phyloP scores from a whole-genome alignment of 2,113 vertebrate genomes.

The Chloebia gouldiae region DNA sequence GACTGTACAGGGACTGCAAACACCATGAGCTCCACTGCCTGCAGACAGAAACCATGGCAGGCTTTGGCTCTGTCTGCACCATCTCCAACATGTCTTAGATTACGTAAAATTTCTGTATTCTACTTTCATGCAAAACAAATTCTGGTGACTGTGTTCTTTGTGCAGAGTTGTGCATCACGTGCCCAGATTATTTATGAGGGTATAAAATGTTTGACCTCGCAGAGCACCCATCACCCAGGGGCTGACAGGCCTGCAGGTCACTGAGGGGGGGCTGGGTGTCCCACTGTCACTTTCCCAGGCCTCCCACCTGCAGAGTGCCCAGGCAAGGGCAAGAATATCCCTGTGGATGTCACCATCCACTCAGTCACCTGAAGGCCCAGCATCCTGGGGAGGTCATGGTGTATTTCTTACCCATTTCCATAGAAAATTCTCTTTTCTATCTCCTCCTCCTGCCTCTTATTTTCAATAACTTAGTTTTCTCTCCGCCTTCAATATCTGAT shows the following conservation, averaged over 20 bases:
- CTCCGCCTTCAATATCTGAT: background rate
- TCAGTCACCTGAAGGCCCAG: background rate
- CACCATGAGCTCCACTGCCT: background rate
- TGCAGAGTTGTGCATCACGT: background rate
- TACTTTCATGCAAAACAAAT: background rate
- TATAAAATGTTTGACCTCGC: background rate
- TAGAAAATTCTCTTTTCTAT: background rate
- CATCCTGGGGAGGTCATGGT: fast-evolving
- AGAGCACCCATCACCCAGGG: background rate
- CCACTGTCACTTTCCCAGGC: background rate
- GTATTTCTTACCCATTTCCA: background rate
- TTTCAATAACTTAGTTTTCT: background rate
- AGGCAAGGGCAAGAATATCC: background rate
- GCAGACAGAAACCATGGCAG: background rate
- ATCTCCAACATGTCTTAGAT: background rate
- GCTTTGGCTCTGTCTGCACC: background rate
- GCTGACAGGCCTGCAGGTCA: background rate
- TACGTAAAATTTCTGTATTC: background rate
- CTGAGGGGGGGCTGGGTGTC: background rate
- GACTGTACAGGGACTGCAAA: background rate
- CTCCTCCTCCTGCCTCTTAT: background rate
- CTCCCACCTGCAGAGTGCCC: background rate
- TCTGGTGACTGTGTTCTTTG: background rate
- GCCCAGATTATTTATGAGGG: background rate
- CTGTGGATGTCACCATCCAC: background rate